phyloP scores from a whole-genome alignment of 2,888 invertebrate genomes.

The Drosophila picticornis region DNA sequence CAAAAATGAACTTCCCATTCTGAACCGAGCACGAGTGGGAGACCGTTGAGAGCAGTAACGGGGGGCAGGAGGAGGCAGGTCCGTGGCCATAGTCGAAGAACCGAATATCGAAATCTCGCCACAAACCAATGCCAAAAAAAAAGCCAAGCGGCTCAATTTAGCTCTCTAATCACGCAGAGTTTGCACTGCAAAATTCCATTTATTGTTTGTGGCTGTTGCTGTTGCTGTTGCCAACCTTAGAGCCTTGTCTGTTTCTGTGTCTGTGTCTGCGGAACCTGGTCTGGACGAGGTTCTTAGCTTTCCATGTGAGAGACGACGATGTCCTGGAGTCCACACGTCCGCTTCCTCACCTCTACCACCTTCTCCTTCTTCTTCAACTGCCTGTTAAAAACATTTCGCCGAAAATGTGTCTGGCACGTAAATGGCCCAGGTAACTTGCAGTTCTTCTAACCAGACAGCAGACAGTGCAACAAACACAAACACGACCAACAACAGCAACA shows the following conservation, averaged over 20 bases:
- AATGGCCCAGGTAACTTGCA: slow-evolving; percentile 77
- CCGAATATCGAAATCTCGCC: slow-evolving; percentile 52
- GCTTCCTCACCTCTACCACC: slow-evolving; percentile 41
- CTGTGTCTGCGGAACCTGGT: slow-evolving; percentile 6
- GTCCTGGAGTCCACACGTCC: slow-evolving; percentile 40
- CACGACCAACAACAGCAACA: slow-evolving; percentile 50
- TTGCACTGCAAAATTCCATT: slow-evolving; percentile 70
- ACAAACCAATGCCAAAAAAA: slow-evolving; percentile 32
- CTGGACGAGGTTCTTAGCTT: slow-evolving; percentile 58
- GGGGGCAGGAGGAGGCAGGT: not conserved
- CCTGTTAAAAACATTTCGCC: slow-evolving; percentile 78
- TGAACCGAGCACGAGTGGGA: slow-evolving; percentile 63
- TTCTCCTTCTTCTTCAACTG: slow-evolving; percentile 40
- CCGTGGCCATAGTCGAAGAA: slow-evolving; percentile 13
- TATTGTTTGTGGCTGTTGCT: slow-evolving; percentile 11
- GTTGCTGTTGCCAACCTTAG: slow-evolving; percentile 27
- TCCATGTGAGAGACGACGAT: slow-evolving; percentile 20
- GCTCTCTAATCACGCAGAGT: slow-evolving; percentile 77
- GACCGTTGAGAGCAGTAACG: slow-evolving; percentile 31
- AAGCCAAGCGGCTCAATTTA: slow-evolving; percentile 68
- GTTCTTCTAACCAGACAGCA: slow-evolving; percentile 79
- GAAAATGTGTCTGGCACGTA: slow-evolving; percentile 81
- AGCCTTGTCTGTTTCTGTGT: slow-evolving; percentile 8
- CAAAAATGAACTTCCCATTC: slow-evolving; percentile 68
- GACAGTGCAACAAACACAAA: slow-evolving; percentile 67